Conservation (phyloP, 2,888 invertebrate species). For the Amphipyra tragopoginis region DNA sequence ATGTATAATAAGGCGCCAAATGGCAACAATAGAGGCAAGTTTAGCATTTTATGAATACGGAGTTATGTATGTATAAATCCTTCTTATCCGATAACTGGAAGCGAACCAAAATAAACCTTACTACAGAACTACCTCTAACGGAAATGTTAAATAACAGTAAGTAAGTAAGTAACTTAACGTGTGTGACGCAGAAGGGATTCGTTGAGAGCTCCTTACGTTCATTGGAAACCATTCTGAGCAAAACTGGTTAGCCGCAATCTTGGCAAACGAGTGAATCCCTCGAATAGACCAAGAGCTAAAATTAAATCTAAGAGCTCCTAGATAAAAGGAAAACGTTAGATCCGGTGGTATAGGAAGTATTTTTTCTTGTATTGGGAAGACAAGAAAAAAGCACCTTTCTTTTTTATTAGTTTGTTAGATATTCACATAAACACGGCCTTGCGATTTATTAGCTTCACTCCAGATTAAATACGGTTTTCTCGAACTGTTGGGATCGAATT, state of each 20-base stretch:
- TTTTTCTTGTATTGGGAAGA: constrained; percentile 13
- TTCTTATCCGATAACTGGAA: neutral
- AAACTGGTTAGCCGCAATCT: constrained; percentile 32
- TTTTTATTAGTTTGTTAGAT: constrained; percentile 7
- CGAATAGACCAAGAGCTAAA: constrained; percentile 23
- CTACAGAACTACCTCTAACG: constrained; percentile 17
- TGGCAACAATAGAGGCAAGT: no score
- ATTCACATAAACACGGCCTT: constrained; percentile 10
- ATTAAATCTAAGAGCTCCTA: constrained; percentile 40
- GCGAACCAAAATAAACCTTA: constrained; percentile 13
- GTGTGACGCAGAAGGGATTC: constrained; percentile 17
- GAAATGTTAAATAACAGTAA: constrained; percentile 22
- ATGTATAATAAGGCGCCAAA: no score
- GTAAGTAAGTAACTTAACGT: constrained; percentile 3
- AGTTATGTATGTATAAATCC: neutral
- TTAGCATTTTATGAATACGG: neutral
- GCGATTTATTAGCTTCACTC: constrained; percentile 10
- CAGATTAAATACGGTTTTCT: constrained; percentile 5
- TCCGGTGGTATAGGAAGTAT: constrained; percentile 8
- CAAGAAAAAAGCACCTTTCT: constrained; percentile 19
- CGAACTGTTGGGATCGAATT: constrained; percentile 5
- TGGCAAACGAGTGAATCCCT: constrained; percentile 31
- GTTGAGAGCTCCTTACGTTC: constrained; percentile 6
- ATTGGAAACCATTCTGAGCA: constrained; percentile 28
- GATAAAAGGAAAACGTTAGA: constrained; percentile 38